phyloP scores from a whole-genome alignment of 1,140 invertebrate genomes.

The Vanessa atalanta region DNA sequence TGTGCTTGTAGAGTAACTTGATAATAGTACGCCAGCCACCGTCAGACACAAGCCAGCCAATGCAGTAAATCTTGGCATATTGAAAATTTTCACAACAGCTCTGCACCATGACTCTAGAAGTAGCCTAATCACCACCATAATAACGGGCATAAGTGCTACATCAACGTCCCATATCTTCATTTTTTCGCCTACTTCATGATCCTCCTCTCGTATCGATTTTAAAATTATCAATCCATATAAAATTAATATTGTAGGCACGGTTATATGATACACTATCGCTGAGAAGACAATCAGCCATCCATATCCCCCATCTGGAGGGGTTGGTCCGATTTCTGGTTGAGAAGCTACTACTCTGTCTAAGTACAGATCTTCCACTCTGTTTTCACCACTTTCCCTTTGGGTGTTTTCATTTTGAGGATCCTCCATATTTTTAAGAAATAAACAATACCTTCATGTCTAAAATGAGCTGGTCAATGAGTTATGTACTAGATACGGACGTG shows the following conservation, averaged over 20 bases:
- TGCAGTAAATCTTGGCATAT: conserved; percentile 79
- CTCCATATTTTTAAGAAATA: conserved; percentile 66
- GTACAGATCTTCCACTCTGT: conserved; percentile 62
- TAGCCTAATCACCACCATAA: conserved; percentile 79
- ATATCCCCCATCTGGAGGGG: conserved; percentile 83
- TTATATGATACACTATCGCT: conserved; percentile 82
- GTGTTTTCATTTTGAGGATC: conserved; percentile 40
- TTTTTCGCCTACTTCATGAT: conserved; percentile 66
- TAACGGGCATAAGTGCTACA: conserved; percentile 80
- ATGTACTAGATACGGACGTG: conserved; percentile 60
- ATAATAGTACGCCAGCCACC: conserved; percentile 73
- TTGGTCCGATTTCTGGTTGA: conserved; percentile 84
- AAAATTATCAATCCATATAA: conserved; percentile 81
- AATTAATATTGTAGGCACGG: conserved; percentile 79
- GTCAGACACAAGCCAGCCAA: conserved; percentile 76
- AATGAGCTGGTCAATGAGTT: conserved; percentile 53
- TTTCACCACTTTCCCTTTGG: conserved; percentile 43
- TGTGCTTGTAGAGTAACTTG: conserved; percentile 69
- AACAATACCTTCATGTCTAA: conserved; percentile 70
- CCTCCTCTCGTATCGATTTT: conserved; percentile 68
- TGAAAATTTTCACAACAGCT: conserved; percentile 78
- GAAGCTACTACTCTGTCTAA: conserved; percentile 81
- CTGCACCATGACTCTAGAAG: conserved; percentile 82
- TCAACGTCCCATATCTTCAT: conserved; percentile 78
- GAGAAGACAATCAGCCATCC: conserved; percentile 84